Evolutionary conservation across 1,140 invertebrate species (phyloP), one percentile per base, ranked within the genome.

Genomic region (Archivesica marissinica): DNA sequence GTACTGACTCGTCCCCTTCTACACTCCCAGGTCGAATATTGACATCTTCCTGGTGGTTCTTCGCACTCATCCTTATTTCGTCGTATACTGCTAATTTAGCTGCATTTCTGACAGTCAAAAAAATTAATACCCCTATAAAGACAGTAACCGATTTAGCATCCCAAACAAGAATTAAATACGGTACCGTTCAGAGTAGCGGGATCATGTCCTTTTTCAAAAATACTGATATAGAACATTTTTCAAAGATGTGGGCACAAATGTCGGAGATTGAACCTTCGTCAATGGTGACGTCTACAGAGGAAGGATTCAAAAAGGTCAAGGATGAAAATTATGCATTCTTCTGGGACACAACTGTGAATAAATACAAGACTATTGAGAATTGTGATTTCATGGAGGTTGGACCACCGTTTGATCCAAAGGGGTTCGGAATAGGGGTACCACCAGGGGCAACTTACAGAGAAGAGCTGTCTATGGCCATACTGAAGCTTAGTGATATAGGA

Each of bases 401-500:
- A 6, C 91, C 92, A 23, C 89, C 89, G 38, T 93, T 93, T 86
- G 92, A 93, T 70, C 91, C 91, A 11, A 93, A 93, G 66, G 92
- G 92, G 0, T 93, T 92, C 87, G 91, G 92, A n/a, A 92, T 92
- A 47, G 91, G 90, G 2, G 89, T 93, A n/a, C 92, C 91, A 7
- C 92, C 89, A 95, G 96, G 96, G 50, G 98, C 98, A 25, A 97
- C 97, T 0, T 99, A 98, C 97, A 95, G 98, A 41, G 98, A 99
- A 93, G 98, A 98, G 93, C 97, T 99, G 88, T 99, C 98, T 0
- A 95, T 99, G 86, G 97, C 98, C 0, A 98, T 99, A 89, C 95
- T 99, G 38, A 97, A 98, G 90, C 95, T 99, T 0, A 98, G 99
- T 93, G 98, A 99, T 94, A 98, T 97, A 91, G 98, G 98, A n/a